phyloP scores from a whole-genome alignment of 2,113 vertebrate species.

The Onychostruthus taczanowskii region DNA sequence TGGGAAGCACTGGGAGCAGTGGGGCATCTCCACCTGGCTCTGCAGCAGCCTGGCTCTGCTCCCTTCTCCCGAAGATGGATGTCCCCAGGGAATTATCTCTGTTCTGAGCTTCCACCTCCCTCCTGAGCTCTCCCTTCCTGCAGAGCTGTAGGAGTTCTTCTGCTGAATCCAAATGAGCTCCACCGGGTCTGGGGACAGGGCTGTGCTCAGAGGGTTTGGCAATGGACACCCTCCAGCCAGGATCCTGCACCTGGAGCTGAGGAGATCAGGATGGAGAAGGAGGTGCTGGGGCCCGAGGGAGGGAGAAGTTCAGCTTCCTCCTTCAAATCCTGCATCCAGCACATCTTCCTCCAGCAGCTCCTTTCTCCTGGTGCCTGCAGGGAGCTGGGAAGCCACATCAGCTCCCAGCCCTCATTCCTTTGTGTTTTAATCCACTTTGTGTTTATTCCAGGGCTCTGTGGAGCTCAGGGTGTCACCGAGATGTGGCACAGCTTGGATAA shows the following conservation, averaged over 20 bases:
- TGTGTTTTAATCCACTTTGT: not conserved
- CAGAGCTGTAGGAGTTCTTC: not conserved
- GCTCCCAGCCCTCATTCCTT: not conserved
- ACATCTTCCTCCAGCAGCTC: not conserved
- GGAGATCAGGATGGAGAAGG: not conserved
- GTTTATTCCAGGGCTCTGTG: not conserved
- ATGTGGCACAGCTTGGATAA: not conserved
- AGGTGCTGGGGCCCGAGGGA: not conserved
- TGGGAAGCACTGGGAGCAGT: not conserved
- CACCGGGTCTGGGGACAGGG: not conserved
- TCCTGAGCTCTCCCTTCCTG: not conserved
- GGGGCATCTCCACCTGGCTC: not conserved
- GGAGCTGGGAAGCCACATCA: not conserved
- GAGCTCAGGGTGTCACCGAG: not conserved
- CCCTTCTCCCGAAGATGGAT: not conserved
- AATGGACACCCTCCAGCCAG: not conserved
- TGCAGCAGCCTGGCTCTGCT: not conserved
- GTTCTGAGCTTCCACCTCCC: not conserved
- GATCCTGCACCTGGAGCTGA: too few species aligned
- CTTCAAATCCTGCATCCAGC: not conserved
- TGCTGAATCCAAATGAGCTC: not conserved
- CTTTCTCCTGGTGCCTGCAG: slow-evolving; percentile 24
- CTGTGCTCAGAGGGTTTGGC: not conserved
- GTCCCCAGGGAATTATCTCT: not conserved
- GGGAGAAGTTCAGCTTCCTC: not conserved